Base-by-base conservation (phyloP, 2,888 invertebrate species). In the Geotrupes spiniger region DNA sequence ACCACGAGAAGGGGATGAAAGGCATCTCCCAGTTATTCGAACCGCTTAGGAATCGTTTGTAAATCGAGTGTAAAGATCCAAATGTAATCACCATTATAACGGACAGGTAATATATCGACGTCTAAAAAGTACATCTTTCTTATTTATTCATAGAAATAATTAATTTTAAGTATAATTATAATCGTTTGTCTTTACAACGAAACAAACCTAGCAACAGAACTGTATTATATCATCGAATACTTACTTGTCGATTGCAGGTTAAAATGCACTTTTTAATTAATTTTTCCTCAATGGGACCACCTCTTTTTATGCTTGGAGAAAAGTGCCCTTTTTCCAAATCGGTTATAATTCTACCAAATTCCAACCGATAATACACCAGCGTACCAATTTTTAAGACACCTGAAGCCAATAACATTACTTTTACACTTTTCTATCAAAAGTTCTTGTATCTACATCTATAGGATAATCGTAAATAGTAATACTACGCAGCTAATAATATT, bases 1-100 rank as follows among this genome's bases (percentile, higher is more conserved):
- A 50, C 42, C 45, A 50, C 2, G 50, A 50, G 15, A 50, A 50
- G n/a, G 50, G 46, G 17, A 42, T 42, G 31, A 31, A 50, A 2
- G 50, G 50, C 36, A 42, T 39, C 27, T 50, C 50, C 36, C 49
- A 39, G n/a, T 2, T 42, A 2, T 21, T 14, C 10, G 36, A 12
- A 2, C 36, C 26, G 2, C 21, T 15, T 14, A 39, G 1, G 1
- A 14, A 33, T 1, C 50, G 46, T 5, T 45, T 45, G n/a, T 29
- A 21, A 25, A 50, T 41, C 2, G 50, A 31, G 2, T 42, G 42
- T 12, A 46, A 4, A 17, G 29, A 36, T 11, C 46, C 50, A 17
- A 50, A 11, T 4, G 14, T 11, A 15, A 41, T 37, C 4, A 50
- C 50, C 41, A 46, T 38, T 2, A 42, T 37, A 4, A 50, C 50